Base-by-base conservation (phyloP, 2,797 vertebrate species). In the Hippopotamyrus pictus region DNA sequence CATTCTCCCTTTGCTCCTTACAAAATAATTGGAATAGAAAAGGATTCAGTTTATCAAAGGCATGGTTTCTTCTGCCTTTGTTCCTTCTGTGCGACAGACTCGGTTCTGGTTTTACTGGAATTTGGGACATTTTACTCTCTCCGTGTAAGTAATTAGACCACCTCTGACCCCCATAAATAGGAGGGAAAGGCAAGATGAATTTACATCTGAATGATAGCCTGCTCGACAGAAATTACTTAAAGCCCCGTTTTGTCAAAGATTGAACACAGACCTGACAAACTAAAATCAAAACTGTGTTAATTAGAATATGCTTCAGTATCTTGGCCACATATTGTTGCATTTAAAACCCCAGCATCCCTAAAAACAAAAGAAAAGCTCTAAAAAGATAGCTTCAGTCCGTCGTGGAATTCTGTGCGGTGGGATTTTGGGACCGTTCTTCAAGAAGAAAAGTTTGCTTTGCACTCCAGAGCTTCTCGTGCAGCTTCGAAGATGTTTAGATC, bases 181-280 rank as follows among this genome's bases (percentile, higher is more conserved):
- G 50, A 76, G 37, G 91, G 86, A 89, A 88, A 11, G 88, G 87
- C 90, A 73, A 90, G 89, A 90, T 89, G 37, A 59, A 95, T 96
- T 96, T 93, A 92, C 95, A 95, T 96, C 90, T 95, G 94, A 96
- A 96, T 93, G 92, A 91, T 87, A 91, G 62, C 89, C 57, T 6
- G 83, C 87, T 93, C 4, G 29, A 91, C 91, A 89, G 88, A 93
- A 94, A 92, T 46, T 88, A 89, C 89, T 90, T 90, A 22, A 92
- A 89, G 79, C 85, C 87, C 57, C 22, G 9, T 9, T 90, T 89
- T 90, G 89, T 91, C 90, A 89, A 88, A 89, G 89, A 90, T 90
- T 91, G 17, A 82, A 82, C 79, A 83, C 79, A 44, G n/a, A 48
- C 79, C 9, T 11, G 44, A 83, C 44, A 51, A 51, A 50, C 11